These are phyloP conservation scores for Chrysopa pallens DNA, from an alignment of 1,140 invertebrate genomes.

Conservation along the genomic window DNA sequence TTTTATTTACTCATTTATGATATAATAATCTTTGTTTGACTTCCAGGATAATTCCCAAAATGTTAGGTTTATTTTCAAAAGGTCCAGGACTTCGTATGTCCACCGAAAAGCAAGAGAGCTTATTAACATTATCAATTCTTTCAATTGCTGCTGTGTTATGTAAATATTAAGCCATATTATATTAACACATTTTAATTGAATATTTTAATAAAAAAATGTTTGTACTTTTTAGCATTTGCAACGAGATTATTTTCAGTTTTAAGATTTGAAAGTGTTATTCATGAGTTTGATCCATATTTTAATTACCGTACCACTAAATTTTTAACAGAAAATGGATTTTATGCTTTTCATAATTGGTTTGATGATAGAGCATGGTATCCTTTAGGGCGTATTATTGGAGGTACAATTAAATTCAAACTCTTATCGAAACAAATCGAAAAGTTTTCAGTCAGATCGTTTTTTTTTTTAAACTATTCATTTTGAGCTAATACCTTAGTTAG, in stretches of 20 bases:
- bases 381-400: conserved; percentile 88
- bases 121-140: conserved; percentile 81
- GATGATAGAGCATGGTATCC: conserved; percentile 98
- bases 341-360: conserved; percentile 98
- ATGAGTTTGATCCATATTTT: conserved; percentile 98
- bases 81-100: conserved; percentile 30
- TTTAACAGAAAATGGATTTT: conserved; percentile 90
- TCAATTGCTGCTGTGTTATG: conserved; percentile 83
- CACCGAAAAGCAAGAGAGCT: conserved; percentile 86
- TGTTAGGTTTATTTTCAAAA: conserved; percentile 9
- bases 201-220: conserved; percentile 3
- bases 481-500: too few relatives aligned
- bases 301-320: conserved; percentile 95
- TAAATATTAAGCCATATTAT: conserved; percentile 35
- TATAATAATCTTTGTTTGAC: too few relatives aligned
- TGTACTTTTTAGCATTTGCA: conserved; percentile 68
- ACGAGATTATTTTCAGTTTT: conserved; percentile 91
- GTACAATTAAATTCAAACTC: conserved; percentile 21
- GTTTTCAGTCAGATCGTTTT: background rate
- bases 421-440: background rate
- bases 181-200: conserved; percentile 1
- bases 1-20: too few relatives aligned
- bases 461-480: too few relatives aligned
- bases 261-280: conserved; percentile 93
- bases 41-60: background rate